phyloP scores from a whole-genome alignment of 2,888 invertebrate genomes.

The Liposcelis brunnea region DNA sequence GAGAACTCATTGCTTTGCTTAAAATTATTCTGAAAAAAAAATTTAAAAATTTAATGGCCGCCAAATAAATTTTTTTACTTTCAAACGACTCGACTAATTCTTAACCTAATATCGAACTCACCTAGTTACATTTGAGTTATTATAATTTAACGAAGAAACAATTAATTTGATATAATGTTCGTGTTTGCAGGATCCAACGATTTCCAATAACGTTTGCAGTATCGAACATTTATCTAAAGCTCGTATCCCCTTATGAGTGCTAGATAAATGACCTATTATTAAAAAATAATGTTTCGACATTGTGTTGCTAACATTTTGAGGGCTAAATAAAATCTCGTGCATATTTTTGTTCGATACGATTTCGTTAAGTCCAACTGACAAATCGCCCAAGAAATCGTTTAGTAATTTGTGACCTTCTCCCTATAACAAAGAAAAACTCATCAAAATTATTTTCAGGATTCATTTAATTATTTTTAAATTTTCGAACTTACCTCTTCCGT shows the following conservation, averaged over 20 bases:
- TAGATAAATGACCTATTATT: constrained; percentile 73
- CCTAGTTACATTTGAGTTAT: constrained; percentile 50
- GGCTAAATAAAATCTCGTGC: constrained; percentile 75
- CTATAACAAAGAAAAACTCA: constrained; percentile 23
- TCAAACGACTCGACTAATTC: constrained; percentile 26
- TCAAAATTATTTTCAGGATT: constrained; percentile 3
- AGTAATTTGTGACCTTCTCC: constrained; percentile 51
- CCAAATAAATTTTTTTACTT: constrained; percentile 4
- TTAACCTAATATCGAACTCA: too few species aligned
- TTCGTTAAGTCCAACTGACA: constrained; percentile 53
- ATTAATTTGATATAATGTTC: constrained; percentile 89
- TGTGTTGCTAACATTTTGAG: constrained; percentile 71
- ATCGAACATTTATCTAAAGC: constrained; percentile 50
- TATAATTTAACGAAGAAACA: constrained; percentile 80
- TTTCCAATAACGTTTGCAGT: constrained; percentile 31
- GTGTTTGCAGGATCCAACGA: constrained; percentile 67
- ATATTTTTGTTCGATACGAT: constrained; percentile 57
- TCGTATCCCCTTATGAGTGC: constrained; percentile 45
- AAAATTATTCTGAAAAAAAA: constrained; percentile 30
- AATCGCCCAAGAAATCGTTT: constrained; percentile 63
- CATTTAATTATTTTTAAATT: neutral
- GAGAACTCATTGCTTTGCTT: constrained; percentile 31
- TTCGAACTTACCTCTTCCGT: constrained; percentile 37
- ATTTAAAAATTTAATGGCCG: neutral
- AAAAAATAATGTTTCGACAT: constrained; percentile 91